Evolutionary conservation across 2,797 vertebrate species (phyloP).

Genomic region (Petrocephalus schoutedeni): DNA sequence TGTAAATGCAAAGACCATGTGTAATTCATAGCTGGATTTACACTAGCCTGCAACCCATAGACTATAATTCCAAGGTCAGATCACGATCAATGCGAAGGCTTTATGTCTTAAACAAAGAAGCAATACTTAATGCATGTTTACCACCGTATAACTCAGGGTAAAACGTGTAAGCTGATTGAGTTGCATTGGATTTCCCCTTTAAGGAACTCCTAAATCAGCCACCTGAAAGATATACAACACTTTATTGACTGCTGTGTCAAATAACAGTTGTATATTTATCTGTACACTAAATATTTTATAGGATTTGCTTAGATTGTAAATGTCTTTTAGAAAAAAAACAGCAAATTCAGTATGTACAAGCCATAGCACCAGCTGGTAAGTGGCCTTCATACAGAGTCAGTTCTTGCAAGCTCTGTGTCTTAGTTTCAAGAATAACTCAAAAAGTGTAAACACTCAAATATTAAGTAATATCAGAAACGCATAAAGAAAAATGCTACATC

Average conservation of each 20-base stretch:
- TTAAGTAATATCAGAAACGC: not conserved
- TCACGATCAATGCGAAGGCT: not conserved
- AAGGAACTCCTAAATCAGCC: slow-evolving; percentile 12
- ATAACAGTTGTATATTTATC: slow-evolving; percentile 11
- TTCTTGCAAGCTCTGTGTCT: not conserved
- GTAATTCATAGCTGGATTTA: not conserved
- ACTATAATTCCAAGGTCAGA: not conserved
- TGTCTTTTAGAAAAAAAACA: not conserved
- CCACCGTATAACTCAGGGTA: not conserved
- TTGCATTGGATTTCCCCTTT: not conserved
- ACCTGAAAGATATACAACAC: not conserved
- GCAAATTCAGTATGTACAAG: not conserved
- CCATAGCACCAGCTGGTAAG: not conserved
- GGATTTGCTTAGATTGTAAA: not conserved
- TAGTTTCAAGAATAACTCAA: not conserved
- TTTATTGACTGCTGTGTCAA: not conserved
- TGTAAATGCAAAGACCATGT: not conserved
- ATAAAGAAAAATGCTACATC: not conserved
- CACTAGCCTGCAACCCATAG: not conserved
- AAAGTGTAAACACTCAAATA: not conserved
- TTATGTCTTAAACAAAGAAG: not conserved
- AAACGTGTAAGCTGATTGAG: not conserved
- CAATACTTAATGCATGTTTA: not conserved
- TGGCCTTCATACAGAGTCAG: not conserved
- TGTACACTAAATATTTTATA: slow-evolving; percentile 2